Base-by-base conservation (phyloP, 1,140 invertebrate genomes). In the Vollenhovia emeryi region DNA sequence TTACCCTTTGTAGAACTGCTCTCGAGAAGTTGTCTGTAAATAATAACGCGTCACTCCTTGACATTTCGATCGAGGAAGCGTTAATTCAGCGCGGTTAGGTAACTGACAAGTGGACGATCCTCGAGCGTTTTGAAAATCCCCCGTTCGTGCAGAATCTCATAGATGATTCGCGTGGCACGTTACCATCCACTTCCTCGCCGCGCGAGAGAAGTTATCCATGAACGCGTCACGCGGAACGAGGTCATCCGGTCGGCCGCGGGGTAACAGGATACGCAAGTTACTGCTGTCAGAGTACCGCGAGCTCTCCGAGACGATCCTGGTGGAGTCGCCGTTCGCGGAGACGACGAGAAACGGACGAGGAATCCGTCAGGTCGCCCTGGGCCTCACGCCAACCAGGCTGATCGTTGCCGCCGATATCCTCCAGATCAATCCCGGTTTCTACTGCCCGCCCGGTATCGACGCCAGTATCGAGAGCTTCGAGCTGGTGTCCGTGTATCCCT, bases 241-340 rank as follows among this genome's bases (percentile, higher is more conserved):
- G 11, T 45, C n/a, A 52, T 6, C n/a, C 27, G 24, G 40, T 74
- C 66, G 45, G 2, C 93, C 95, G 93, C 93, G 94, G 78, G 92
- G 94, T 74, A 95, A 95, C 83, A 94, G 96, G 83, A 96, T 96
- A 55, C 95, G 95, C 89, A 96, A 95, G 89, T 90, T 97, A 30
- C 87, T 96, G 43, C 93, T 94, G 52, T 95, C 95, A n/a, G 96
- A 96, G 89, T 96, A 96, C 87, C 92, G 93, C 43, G 95, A 96
- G 73, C 95, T 96, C 62, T 94, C 95, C 48, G 96, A 96, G 43
- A 94, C 92, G 73, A 94, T 97, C 43, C 88, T 96, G 71, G 93
- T 96, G 36, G 96, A 96, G 90, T 96, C 96, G 69, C 95, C 95
- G 4, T 97, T 97, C 90, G 95, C 95, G 9, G 95, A 97, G 92